A percentile compares a stretch with the other conserved stretches of the same genome.
Conservation (phyloP, 2,113 vertebrate species). For the mouse (Mus musculus) region DNA sequence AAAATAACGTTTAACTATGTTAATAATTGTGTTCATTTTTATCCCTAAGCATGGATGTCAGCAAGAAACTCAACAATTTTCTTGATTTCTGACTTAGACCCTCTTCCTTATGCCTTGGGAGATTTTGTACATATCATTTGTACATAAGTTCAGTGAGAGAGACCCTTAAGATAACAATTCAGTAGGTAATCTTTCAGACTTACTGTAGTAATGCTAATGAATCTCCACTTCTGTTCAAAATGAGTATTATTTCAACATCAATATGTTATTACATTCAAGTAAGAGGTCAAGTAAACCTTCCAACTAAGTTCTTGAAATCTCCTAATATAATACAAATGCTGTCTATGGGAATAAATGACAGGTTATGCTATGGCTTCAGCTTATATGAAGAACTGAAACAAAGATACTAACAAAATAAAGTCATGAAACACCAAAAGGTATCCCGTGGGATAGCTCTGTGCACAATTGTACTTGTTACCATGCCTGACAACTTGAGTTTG, state of each 20-base stretch:
- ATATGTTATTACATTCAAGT: neutral
- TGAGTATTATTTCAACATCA: neutral
- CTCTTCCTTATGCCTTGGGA: neutral
- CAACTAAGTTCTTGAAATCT: neutral
- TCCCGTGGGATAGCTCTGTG: neutral
- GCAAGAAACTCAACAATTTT: neutral
- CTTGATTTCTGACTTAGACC: neutral
- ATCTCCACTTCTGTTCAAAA: neutral
- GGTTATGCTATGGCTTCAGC: neutral
- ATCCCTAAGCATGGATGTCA: neutral
- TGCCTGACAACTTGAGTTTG: neutral
- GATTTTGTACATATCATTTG: neutral
- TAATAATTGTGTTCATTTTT: neutral
- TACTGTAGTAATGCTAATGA: neutral
- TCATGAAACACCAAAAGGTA: neutral
- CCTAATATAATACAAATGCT: neutral
- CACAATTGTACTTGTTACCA: neutral
- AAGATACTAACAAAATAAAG: neutral
- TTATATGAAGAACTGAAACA: neutral
- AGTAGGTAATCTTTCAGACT: neutral
- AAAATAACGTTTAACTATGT: neutral
- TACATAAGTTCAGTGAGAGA: neutral
- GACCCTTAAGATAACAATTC: neutral
- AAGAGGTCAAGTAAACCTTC: neutral
- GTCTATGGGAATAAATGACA: neutral